phyloP scores from a whole-genome alignment of 2,113 vertebrate genomes.

The Phaethornis superciliosus region DNA sequence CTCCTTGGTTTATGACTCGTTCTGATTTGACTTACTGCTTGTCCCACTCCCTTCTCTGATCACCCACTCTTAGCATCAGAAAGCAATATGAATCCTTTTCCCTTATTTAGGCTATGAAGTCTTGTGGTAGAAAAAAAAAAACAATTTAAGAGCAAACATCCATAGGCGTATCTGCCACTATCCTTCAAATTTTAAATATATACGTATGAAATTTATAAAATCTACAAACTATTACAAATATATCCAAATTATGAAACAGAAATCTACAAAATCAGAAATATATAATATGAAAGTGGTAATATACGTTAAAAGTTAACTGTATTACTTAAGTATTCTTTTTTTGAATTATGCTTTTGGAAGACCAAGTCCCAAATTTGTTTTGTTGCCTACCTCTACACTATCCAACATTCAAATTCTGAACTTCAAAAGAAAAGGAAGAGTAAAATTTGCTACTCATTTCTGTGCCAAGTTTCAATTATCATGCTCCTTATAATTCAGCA shows the following conservation, averaged over 20 bases:
- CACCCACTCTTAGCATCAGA: not conserved
- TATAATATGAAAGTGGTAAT: not conserved
- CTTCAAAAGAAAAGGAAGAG: not conserved
- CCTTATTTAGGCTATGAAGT: not conserved
- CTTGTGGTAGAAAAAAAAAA: not conserved
- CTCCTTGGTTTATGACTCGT: not conserved
- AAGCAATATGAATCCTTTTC: not conserved
- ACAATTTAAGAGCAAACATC: not conserved
- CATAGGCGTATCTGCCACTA: fast-evolving
- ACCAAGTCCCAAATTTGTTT: not conserved
- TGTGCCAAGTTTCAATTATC: slow-evolving; percentile 24
- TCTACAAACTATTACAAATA: not conserved
- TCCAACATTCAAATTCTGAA: not conserved
- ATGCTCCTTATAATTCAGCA: slow-evolving; percentile 3
- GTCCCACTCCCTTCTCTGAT: not conserved
- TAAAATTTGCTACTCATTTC: slow-evolving; percentile 29
- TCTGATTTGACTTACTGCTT: not conserved
- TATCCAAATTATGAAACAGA: not conserved
- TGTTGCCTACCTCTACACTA: not conserved
- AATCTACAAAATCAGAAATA: not conserved
- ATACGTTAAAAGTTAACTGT: not conserved
- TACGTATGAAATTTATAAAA: not conserved
- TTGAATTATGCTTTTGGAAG: not conserved
- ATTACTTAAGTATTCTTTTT: not conserved
- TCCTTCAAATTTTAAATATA: not conserved